A percentile compares a stretch with the other conserved stretches of the same genome.
Conservation (phyloP, 2,888 invertebrate species). For the Drosophila leonis region DNA sequence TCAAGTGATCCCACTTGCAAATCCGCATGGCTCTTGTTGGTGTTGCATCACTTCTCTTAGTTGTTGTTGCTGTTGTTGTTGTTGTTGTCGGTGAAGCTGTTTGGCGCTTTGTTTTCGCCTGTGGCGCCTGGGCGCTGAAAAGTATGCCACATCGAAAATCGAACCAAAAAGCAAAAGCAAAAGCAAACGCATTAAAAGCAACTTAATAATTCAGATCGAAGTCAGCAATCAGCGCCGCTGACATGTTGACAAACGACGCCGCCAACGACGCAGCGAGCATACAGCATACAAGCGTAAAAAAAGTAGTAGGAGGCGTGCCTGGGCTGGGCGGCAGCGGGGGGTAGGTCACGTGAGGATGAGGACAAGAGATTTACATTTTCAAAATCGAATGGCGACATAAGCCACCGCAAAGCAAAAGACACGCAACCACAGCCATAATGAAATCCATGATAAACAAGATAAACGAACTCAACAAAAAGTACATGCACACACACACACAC, state of each 20-base stretch:
- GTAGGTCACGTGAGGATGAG: slow-evolving; percentile 31
- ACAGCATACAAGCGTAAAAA: slow-evolving; percentile 1
- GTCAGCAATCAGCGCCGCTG: slow-evolving; percentile 78
- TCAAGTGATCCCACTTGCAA: slow-evolving; percentile 62
- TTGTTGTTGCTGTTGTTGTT: not conserved
- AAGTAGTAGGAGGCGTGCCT: not conserved
- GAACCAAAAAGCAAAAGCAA: slow-evolving; percentile 52
- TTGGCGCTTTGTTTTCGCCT: slow-evolving; percentile 44
- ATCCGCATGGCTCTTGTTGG: slow-evolving; percentile 11
- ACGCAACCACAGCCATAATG: slow-evolving; percentile 77
- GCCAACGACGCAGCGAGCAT: slow-evolving; percentile 32
- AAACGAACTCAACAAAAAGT: slow-evolving; percentile 64
- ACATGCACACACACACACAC: slow-evolving; percentile 2
- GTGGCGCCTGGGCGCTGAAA: slow-evolving; percentile 46
- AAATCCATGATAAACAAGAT: slow-evolving; percentile 78
- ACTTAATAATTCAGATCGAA: slow-evolving; percentile 80
- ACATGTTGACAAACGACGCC: slow-evolving; percentile 81
- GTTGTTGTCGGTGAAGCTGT: slow-evolving; percentile 16
- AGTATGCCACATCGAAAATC: slow-evolving; percentile 63
- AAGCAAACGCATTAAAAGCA: slow-evolving; percentile 78
- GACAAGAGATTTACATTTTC: slow-evolving; percentile 79
- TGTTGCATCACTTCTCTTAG: slow-evolving; percentile 4
- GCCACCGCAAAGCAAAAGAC: slow-evolving; percentile 81
- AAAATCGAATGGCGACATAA: slow-evolving; percentile 80
- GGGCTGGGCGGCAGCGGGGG: not conserved